These are phyloP conservation scores for Callipepla californica DNA, from an alignment of 2,113 vertebrate genomes.

Conservation along the genomic window DNA sequence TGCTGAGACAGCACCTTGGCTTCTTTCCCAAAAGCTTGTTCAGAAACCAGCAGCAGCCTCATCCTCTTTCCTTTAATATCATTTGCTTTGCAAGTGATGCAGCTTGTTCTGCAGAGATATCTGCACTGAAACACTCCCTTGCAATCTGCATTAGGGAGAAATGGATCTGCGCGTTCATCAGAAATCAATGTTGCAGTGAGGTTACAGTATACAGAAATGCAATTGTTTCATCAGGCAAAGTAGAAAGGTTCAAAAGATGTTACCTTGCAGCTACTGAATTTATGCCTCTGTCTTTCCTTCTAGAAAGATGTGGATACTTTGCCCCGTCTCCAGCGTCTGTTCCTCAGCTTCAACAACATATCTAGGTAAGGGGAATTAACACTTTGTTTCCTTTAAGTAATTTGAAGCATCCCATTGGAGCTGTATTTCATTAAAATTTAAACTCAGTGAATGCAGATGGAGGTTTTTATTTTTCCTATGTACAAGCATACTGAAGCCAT, in stretches of 20 bases:
- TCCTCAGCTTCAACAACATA: slow-evolving; percentile 98
- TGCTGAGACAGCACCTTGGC: slow-evolving; percentile 80
- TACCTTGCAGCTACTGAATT: slow-evolving; percentile 54
- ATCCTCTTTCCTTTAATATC: slow-evolving; percentile 20
- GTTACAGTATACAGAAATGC: slow-evolving; percentile 70
- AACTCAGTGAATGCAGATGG: not conserved
- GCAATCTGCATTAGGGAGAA: slow-evolving; percentile 75
- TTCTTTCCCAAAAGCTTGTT: slow-evolving; percentile 70
- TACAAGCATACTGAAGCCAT: not conserved
- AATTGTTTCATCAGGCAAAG: slow-evolving; percentile 32
- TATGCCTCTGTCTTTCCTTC: slow-evolving; percentile 78
- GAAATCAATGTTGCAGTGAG: slow-evolving; percentile 78
- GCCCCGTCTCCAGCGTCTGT: slow-evolving; percentile 93
- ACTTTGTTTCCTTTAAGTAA: slow-evolving; percentile 47
- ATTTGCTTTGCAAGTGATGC: slow-evolving; percentile 76
- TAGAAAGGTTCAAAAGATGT: slow-evolving; percentile 15
- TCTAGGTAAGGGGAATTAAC: slow-evolving; percentile 87
- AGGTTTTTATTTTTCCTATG: not conserved
- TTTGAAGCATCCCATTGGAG: not conserved
- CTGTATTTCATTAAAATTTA: slow-evolving; percentile 4
- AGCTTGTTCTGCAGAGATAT: slow-evolving; percentile 81
- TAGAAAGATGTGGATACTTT: slow-evolving; percentile 96
- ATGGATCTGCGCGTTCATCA: slow-evolving; percentile 68
- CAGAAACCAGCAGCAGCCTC: slow-evolving; percentile 56
- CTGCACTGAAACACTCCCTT: slow-evolving; percentile 80